Percentiles rank a stretch among this genome's conserved stretches.
These are phyloP conservation scores for Leontopithecus rosalia DNA, from an alignment of 2,797 vertebrate species.

Conservation along the genomic window DNA sequence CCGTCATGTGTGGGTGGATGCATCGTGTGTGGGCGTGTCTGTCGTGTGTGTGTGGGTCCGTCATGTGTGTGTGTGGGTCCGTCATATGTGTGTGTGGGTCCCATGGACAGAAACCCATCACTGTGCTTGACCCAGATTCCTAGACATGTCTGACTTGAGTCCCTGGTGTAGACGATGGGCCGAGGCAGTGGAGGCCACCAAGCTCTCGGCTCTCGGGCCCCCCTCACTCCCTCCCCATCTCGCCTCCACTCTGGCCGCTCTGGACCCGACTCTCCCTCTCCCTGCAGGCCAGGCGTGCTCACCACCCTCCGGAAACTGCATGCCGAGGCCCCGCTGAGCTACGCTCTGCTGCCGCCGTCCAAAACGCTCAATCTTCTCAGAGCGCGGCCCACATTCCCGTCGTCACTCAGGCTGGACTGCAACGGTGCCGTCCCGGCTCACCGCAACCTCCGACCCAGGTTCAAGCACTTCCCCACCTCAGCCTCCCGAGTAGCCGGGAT, in stretches of 20 bases:
- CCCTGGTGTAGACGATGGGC: no score
- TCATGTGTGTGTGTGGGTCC: no score
- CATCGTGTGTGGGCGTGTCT: no score
- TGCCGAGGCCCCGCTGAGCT: not conserved
- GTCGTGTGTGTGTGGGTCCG: no score
- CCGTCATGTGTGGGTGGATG: no score
- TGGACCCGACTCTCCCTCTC: not conserved
- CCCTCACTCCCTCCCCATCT: accelerated
- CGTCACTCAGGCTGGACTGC: no score
- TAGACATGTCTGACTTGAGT: not conserved
- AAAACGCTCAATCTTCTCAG: not conserved
- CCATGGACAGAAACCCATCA: accelerated
- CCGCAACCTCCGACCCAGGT: no score
- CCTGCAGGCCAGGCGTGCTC: accelerated
- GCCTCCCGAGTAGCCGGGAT: no score
- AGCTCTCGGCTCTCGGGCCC: not conserved
- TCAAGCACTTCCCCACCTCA: no score
- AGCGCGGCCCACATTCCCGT: not conserved
- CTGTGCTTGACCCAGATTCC: not conserved
- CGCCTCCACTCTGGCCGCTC: no score
- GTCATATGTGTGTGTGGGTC: not conserved
- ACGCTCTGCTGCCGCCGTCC: not conserved
- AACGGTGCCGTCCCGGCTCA: no score
- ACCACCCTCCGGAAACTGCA: not conserved
- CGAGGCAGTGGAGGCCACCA: no score